Evolutionary conservation across 2,888 invertebrate genomes (phyloP).

Genomic region (Phytoseiulus persimilis): DNA sequence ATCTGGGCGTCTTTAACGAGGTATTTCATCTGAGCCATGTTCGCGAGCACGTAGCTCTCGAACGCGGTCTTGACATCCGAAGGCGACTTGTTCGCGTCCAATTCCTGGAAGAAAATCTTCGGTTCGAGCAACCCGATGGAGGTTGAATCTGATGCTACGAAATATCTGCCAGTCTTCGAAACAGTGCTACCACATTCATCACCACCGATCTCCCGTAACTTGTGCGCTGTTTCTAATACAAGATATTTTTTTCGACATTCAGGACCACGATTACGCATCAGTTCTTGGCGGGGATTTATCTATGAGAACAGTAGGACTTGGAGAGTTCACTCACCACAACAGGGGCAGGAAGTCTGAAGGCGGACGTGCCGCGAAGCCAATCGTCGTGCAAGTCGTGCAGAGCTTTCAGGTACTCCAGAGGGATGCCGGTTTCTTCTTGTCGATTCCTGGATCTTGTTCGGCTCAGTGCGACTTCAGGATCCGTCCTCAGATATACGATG

Average conservation of each 20-base stretch:
- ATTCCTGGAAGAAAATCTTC: neutral
- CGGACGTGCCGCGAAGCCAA: conserved; percentile 51
- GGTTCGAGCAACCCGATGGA: neutral
- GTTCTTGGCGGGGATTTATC: too few species aligned
- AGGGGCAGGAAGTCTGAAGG: conserved; percentile 8
- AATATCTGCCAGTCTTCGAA: too few species aligned
- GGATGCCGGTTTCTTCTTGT: conserved; percentile 70
- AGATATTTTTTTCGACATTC: too few species aligned
- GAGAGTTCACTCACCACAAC: conserved; percentile 27
- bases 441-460: conserved; percentile 68
- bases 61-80: neutral
- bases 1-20: neutral
- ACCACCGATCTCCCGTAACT: too few species aligned
- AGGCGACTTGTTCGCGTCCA: conserved; percentile 11
- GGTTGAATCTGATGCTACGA: too few species aligned
- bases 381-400: conserved; percentile 65
- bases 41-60: conserved; percentile 29
- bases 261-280: too few species aligned
- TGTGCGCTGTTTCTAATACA: too few species aligned
- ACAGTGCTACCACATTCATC: too few species aligned
- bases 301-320: too few species aligned
- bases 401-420: conserved; percentile 68
- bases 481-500: conserved; percentile 69
- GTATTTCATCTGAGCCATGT: conserved; percentile 28
- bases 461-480: conserved; percentile 64